Base-by-base conservation (phyloP, 2,113 vertebrate genomes). In the Aix galericulata region DNA sequence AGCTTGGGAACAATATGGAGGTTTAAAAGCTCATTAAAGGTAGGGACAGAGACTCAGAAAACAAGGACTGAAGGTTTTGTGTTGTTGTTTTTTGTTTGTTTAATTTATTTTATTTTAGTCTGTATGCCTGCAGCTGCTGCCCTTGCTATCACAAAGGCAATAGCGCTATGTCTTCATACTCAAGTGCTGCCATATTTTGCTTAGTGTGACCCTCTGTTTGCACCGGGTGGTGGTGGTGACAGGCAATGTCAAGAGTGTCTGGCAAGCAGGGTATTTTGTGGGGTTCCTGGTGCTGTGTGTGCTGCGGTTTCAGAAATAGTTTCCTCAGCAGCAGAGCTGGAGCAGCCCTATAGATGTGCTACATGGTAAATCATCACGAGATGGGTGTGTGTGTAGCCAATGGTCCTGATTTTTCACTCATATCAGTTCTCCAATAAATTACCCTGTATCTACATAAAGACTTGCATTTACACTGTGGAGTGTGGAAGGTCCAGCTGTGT, bases 381-480 rank as follows among this genome's bases (percentile, higher is more conserved):
- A 13, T 38, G 11, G 26, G 32, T 38, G 20, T 66, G 42, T 55
- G 26, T 34, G 13, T 55, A 36, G 25, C 32, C 53, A n/a, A 46
- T n/a, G 52, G n/a, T 56, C 31, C 16, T 25, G 17, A 46, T 42
- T 79, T 86, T 76, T 76, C 44, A 80, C 82, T 64, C 11, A 4
- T 56, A 11, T 14, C n/a, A 31, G 5, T 87, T 89, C n/a, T 68
- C 38, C 34, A 48, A 11, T 36, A 29, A 64, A 31, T 92, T 79
- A 42, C 44, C 31, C 5, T 18, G 10, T 64, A 42, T 68, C 48
- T 69, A 64, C 16, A 3, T 34, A 52, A 76, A 25, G 46, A 46
- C 32, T 90, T 90, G 29, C 21, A 16, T 13, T 11, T 60, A 0
- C 29, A 42, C 42, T 29, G 21, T 0, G 0, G 2, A 2, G 2